Base-by-base conservation (phyloP, 64 coral and sea anemone species). In the Montipora cactus region DNA sequence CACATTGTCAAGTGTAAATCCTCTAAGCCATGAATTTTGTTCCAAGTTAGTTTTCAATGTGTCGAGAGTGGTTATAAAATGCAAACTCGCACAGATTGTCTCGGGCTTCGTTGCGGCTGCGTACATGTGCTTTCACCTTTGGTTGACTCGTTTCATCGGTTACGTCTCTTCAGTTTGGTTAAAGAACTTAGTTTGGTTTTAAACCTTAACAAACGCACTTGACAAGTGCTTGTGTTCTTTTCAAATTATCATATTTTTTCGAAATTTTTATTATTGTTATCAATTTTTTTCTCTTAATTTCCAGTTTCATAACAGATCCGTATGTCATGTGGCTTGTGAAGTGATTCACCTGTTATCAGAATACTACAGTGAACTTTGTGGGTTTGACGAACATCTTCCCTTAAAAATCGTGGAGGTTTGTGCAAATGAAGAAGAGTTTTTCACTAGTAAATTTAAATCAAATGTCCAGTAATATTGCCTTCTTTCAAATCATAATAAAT, bases 401-500 rank as follows among this genome's bases (percentile, higher is more conserved):
- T 78, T 96, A 14, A 99, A 99, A 81, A 96, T 99, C 49, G 88
- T 99, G 8, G 95, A 99, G 83, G 98, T 99, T 52, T 74, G 94
- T 88, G 72, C 15, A 0, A 25, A 37, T 84, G 18, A 37, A 47
- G 11, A 57, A 57, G 11, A 5, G 53, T 11, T 8, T 5, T 57
- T 6, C 53, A 57, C 7, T 57, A 11, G 37, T 37, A 37, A 37
- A 37, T 37, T 37, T 37, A 37, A 37, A 37, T 37, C 37, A 37
- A 37, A 37, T 37, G 37, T 37, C 37, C 37, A 37, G 37, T 37
- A 37, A 37, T 37, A 2, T 37, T 2, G 37, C 37, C 37, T 37
- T 37, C 37, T 37, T 37, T 1, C 37, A 37, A 37, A 37, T 37
- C 37, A 37, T 37, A 37, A 37, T 37, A 37, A 37, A 37, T 37